These are phyloP conservation scores for Taenioides sp. DNA, from an alignment of 2,797 vertebrate genomes.

Conservation along the genomic window DNA sequence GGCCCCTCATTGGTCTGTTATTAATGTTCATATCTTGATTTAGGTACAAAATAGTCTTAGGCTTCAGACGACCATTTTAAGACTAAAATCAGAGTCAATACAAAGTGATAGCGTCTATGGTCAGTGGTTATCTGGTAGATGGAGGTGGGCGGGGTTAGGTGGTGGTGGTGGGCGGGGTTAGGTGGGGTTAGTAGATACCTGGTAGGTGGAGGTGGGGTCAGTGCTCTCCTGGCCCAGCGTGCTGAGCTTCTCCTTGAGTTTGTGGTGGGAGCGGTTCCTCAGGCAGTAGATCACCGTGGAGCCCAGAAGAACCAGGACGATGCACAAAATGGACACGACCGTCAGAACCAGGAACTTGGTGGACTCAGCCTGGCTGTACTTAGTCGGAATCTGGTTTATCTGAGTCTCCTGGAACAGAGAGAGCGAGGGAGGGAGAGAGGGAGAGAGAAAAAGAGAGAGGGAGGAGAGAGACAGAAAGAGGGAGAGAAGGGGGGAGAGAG, in stretches of 20 bases:
- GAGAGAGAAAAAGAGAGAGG: too few species aligned
- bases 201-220: slow-evolving; percentile 84
- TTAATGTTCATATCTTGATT: too few species aligned
- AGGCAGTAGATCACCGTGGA: slow-evolving; percentile 89
- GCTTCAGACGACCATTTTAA: too few species aligned
- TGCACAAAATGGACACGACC: slow-evolving; percentile 88
- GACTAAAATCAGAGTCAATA: too few species aligned
- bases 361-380: slow-evolving; percentile 85
- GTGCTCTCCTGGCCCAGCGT: slow-evolving; percentile 79
- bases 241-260: slow-evolving; percentile 89
- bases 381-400: slow-evolving; percentile 82
- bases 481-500: too few species aligned
- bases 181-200: not conserved
- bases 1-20: too few species aligned
- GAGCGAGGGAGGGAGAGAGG: not conserved
- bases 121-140: too few species aligned
- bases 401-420: slow-evolving; percentile 78
- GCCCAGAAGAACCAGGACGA: slow-evolving; percentile 84
- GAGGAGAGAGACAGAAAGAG: too few species aligned
- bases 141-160: not conserved
- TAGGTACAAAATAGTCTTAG: too few species aligned
- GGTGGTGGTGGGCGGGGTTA: slow-evolving; percentile 2
- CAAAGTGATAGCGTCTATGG: too few species aligned
- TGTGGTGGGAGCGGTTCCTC: slow-evolving; percentile 88
- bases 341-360: slow-evolving; percentile 92